Conservation (phyloP, 2,888 invertebrate species). For the Ceraclea dissimilis region DNA sequence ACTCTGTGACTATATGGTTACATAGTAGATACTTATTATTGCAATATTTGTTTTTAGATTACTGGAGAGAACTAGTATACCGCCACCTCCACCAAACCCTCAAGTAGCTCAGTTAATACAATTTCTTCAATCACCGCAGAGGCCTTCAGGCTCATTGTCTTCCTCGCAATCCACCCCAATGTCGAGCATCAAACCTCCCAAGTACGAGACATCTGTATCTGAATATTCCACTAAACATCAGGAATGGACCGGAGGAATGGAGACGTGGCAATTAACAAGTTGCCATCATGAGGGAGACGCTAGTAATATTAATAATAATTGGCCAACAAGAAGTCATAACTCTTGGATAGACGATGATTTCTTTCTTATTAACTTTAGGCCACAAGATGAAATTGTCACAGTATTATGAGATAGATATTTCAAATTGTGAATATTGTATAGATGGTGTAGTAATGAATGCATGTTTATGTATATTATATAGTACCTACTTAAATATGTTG, state of each 20-base stretch:
- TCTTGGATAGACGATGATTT: constrained; percentile 74
- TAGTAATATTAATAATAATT: background rate
- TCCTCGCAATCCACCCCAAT: constrained; percentile 40
- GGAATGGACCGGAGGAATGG: constrained; percentile 47
- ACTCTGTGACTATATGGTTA: too few relatives aligned
- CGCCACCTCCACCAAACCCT: constrained; percentile 43
- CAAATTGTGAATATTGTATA: background rate
- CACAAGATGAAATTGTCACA: constrained; percentile 77
- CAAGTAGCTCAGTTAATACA: constrained; percentile 72
- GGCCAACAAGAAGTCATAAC: constrained; percentile 40
- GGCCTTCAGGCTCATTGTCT: constrained; percentile 38
- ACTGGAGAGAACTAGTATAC: constrained; percentile 58
- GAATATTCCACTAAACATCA: constrained; percentile 45
- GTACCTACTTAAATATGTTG: too few relatives aligned
- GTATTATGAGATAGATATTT: constrained; percentile 22
- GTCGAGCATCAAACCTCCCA: constrained; percentile 47
- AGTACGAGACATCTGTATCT: constrained; percentile 39
- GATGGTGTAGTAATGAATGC: background rate
- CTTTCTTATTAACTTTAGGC: constrained; percentile 74
- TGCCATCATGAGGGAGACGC: constrained; percentile 30
- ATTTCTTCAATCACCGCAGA: constrained; percentile 57
- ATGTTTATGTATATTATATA: background rate
- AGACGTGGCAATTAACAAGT: constrained; percentile 41
- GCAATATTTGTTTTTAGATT: constrained; percentile 35
- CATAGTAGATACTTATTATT: background rate